Percentiles rank a stretch among this genome's conserved stretches.
Conservation (phyloP, 2,797 vertebrate genomes). For the Margarornis squamiger region DNA sequence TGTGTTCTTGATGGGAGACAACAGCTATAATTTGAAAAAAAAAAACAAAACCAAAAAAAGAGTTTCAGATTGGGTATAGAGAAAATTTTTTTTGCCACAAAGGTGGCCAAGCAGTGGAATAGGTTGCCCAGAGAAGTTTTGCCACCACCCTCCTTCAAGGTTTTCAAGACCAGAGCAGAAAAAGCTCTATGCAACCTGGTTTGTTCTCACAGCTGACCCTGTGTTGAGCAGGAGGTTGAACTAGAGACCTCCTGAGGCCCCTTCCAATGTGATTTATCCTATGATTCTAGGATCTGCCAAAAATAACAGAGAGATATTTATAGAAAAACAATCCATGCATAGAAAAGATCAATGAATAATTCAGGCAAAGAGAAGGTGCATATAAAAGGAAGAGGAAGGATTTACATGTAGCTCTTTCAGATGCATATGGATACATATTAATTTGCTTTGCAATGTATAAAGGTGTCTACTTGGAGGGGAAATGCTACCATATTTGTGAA, state of each 20-base stretch:
- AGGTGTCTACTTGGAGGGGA: background rate
- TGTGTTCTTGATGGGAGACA: background rate
- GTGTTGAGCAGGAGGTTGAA: background rate
- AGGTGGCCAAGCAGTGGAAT: background rate
- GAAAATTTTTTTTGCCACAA: background rate
- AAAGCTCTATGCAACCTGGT: background rate
- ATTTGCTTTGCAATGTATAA: background rate
- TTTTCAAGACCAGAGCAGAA: background rate
- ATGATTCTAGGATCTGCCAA: background rate
- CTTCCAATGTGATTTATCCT: background rate
- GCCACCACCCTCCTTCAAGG: rapidly evolving
- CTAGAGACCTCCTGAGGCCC: background rate
- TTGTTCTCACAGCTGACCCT: background rate
- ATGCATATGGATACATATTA: background rate
- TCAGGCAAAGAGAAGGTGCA: background rate
- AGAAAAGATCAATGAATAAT: background rate
- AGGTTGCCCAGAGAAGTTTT: background rate
- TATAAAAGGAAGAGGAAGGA: background rate
- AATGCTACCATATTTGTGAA: background rate
- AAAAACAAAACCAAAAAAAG: too few relatives aligned
- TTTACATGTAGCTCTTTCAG: background rate
- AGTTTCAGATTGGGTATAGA: background rate
- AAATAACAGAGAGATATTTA: background rate
- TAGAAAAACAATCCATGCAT: background rate
- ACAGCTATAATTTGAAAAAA: background rate